Percentiles rank a stretch among this genome's conserved stretches.
These are phyloP conservation scores for Lindbergichthys nudifrons DNA, from an alignment of 2,797 vertebrate genomes.

Conservation along the genomic window DNA sequence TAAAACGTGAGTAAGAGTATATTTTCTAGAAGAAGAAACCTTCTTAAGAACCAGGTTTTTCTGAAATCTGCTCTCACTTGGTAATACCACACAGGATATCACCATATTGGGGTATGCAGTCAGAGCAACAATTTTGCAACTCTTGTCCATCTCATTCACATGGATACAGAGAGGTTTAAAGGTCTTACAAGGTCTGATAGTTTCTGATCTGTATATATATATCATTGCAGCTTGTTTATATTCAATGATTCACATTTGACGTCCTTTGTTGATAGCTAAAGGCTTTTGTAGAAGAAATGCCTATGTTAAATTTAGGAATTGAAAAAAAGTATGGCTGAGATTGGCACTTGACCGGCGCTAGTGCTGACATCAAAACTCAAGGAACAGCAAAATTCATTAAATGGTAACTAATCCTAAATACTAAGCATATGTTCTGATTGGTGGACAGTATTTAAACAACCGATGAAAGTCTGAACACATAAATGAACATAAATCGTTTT, in stretches of 20 bases:
- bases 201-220: too few species aligned
- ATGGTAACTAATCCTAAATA: not conserved
- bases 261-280: not conserved
- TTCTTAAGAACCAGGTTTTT: not conserved
- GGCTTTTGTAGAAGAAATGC: not conserved
- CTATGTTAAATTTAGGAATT: not conserved
- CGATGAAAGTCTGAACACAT: conserved; percentile 35
- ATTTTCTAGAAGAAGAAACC: not conserved
- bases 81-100: not conserved
- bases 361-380: not conserved
- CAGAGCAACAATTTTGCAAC: not conserved
- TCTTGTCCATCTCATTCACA: not conserved
- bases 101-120: not conserved
- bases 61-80: not conserved
- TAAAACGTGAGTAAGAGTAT: not conserved
- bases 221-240: too few species aligned
- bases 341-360: not conserved
- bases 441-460: conserved; percentile 4
- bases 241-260: not conserved
- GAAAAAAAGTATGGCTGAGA: not conserved
- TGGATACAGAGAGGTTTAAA: not conserved
- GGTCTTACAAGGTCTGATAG: not conserved
- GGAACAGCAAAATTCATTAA: not conserved
- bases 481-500: conserved; percentile 39
- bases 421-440: not conserved